Base-by-base conservation (phyloP, 2,888 invertebrate genomes). In the Mythimna lalbum region DNA sequence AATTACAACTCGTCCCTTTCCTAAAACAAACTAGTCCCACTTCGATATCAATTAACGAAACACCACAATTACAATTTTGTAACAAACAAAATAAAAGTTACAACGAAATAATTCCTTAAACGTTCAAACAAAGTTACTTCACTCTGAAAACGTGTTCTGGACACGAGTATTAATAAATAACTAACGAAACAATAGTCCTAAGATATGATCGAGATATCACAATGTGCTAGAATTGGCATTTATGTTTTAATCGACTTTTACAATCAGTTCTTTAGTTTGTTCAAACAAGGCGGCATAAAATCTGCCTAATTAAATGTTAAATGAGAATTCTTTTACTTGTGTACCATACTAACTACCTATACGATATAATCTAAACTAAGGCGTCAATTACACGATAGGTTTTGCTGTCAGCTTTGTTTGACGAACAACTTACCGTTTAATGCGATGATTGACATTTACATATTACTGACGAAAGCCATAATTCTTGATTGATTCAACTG, bases 151-250 rank as follows among this genome's bases (percentile, higher is more conserved):
- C 39, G 31, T 72, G 50, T 33, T 59, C 3, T 47, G 2, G 33
- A 17, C n/a, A 14, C 27, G 53, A 60, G 47, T 10, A 36, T 17
- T 36, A 19, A 49, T 59, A 62, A 43, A 63, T 62, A 57, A 76
- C 78, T 76, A 63, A 4, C 49, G 21, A 62, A 59, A 73, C 57
- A 73, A 72, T 74, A 19, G 49, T 19, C n/a, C 56, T 73, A 21
- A 53, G 59, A 66, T 59, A 59, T 59, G 14, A 12, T 63, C 43
- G 21, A 50, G 57, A 57, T n/a, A 23, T 59, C 19, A 49, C 10
- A 62, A 62, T 49, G 19, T 53, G 19, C 53, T 57, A 76, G 78
- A 76, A 57, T 23, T 12, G 77, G 33, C 72, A 77, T 52, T 57
- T 61, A 27, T 1, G 7, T 52, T 74, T 36, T 21, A 50, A 68